Percentiles rank a stretch among this genome's conserved stretches.
phyloP scores from a whole-genome alignment of 2,797 vertebrate species.

The Lagocephalus sceleratus region DNA sequence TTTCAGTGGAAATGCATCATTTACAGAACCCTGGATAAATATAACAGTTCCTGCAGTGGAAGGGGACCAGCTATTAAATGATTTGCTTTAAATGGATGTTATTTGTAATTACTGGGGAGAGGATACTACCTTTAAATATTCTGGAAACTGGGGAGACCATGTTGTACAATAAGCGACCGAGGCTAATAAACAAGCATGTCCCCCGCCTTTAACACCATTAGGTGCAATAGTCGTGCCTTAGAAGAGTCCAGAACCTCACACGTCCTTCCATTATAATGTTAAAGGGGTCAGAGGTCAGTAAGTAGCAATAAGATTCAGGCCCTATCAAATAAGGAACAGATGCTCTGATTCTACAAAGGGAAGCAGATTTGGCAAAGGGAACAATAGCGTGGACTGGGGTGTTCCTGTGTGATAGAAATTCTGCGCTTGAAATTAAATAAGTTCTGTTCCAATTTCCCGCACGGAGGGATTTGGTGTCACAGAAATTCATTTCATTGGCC shows the following conservation, averaged over 20 bases:
- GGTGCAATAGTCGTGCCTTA: neutral
- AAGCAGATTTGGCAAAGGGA: constrained; percentile 34
- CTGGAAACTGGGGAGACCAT: neutral
- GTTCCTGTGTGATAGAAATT: constrained; percentile 46
- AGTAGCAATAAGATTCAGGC: constrained; percentile 44
- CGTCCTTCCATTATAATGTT: neutral
- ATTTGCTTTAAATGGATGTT: too few species aligned
- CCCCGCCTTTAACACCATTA: constrained; percentile 7
- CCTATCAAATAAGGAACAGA: constrained; percentile 38
- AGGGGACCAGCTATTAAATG: too few species aligned
- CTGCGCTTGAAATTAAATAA: constrained; percentile 61
- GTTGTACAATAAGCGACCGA: neutral
- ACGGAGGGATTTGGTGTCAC: constrained; percentile 64
- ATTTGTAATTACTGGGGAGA: too few species aligned
- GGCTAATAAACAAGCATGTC: neutral
- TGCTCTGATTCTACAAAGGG: constrained; percentile 52
- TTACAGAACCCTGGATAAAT: too few species aligned
- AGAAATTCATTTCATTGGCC: constrained; percentile 65
- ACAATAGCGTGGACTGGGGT: constrained; percentile 37
- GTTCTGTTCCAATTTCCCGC: constrained; percentile 59
- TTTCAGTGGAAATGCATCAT: too few species aligned
- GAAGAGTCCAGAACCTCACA: constrained; percentile 12
- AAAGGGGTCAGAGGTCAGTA: constrained; percentile 27
- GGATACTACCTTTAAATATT: too few species aligned
- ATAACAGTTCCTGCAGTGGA: too few species aligned